A percentile compares a stretch with the other conserved stretches of the same genome.
Evolutionary conservation across 1,140 invertebrate species (phyloP).

Genomic region (Aphis craccivora): DNA sequence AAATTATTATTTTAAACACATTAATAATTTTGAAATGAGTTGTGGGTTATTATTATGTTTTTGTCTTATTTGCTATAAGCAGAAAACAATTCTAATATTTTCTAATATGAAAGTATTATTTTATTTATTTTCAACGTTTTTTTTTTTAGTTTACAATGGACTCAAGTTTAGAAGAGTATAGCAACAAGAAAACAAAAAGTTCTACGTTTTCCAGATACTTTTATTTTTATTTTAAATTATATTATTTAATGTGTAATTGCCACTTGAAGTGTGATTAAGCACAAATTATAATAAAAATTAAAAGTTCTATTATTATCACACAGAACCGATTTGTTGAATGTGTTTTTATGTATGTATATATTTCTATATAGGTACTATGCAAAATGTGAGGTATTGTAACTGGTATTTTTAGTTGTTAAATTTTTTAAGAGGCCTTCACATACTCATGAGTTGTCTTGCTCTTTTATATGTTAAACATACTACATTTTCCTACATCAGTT

Average conservation of each 20-base stretch:
- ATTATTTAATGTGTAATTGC: background rate
- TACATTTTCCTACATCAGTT: too few relatives aligned
- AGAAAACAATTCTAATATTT: background rate
- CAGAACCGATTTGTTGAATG: background rate
- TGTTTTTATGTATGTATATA: background rate
- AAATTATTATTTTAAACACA: background rate
- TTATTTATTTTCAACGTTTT: background rate
- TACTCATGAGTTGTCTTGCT: too few relatives aligned
- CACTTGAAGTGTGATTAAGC: background rate
- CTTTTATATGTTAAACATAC: too few relatives aligned
- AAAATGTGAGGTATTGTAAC: background rate
- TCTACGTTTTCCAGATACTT: background rate
- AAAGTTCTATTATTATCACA: background rate
- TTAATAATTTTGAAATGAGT: background rate
- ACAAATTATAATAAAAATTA: background rate
- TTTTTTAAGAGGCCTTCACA: too few relatives aligned
- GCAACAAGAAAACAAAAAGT: background rate
- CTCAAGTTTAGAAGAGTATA: too few relatives aligned
- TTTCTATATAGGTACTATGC: background rate
- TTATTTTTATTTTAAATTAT: background rate
- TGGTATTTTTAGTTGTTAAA: too few relatives aligned
- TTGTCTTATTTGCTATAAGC: background rate
- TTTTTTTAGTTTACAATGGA: background rate
- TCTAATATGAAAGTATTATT: background rate
- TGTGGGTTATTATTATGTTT: background rate